Percentiles rank a stretch among this genome's conserved stretches.
These are phyloP conservation scores for Ooceraea biroi DNA, from an alignment of 1,140 invertebrate species.

Conservation along the genomic window DNA sequence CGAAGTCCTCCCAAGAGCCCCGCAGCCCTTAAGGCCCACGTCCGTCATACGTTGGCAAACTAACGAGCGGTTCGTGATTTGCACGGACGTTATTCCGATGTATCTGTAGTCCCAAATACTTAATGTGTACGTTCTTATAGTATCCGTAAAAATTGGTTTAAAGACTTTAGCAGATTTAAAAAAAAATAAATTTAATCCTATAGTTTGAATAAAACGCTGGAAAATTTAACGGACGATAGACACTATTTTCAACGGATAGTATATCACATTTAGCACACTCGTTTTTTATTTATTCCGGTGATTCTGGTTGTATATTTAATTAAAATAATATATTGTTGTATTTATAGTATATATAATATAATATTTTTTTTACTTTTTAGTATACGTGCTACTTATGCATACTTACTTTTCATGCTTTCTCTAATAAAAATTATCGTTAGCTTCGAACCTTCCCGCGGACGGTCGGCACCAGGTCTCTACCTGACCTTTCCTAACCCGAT, in stretches of 20 bases:
- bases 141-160: conserved; percentile 8
- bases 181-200: background rate
- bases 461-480: conserved; percentile 43
- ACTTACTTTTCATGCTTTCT: conserved; percentile 10
- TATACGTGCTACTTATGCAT: background rate
- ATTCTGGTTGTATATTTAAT: background rate
- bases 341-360: background rate
- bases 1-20: background rate
- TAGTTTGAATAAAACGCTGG: background rate
- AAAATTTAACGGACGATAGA: background rate
- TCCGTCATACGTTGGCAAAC: conserved; percentile 61
- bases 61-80: conserved; percentile 55
- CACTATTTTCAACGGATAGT: background rate
- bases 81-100: background rate
- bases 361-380: conserved; percentile 17
- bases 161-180: background rate
- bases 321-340: background rate
- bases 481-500: conserved; percentile 76
- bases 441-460: conserved; percentile 48
- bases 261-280: background rate
- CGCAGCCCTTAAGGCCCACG: conserved; percentile 59
- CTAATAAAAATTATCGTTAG: conserved; percentile 50
- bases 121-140: background rate
- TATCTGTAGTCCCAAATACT: background rate
- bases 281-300: background rate